phyloP scores from a whole-genome alignment of 1,140 invertebrate species.

The Drosophila mauritiana region DNA sequence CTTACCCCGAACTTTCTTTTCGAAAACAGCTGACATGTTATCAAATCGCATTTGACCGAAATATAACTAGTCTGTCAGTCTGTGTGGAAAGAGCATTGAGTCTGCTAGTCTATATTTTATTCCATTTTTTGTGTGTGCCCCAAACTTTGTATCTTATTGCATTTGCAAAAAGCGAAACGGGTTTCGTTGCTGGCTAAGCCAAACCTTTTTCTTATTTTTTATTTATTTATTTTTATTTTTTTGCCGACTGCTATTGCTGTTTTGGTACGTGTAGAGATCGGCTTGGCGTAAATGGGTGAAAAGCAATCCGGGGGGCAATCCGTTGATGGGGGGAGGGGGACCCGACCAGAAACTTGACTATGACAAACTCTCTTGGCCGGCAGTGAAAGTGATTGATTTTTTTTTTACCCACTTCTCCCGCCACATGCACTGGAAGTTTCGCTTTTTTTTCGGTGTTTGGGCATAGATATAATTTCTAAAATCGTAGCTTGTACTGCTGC shows the following conservation, averaged over 20 bases:
- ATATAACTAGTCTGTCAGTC: conserved; percentile 10
- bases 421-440: conserved; percentile 57
- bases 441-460: conserved; percentile 51
- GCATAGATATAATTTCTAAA: conserved; percentile 62
- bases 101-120: background rate
- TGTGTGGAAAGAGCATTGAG: conserved; percentile 10
- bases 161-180: conserved; percentile 59
- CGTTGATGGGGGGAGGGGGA: conserved; percentile 5
- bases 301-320: conserved; percentile 36
- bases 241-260: conserved; percentile 1
- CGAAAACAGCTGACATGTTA: background rate
- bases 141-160: conserved; percentile 56
- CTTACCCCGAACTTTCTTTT: background rate
- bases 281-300: conserved; percentile 68
- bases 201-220: conserved; percentile 29
- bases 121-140: background rate
- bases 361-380: conserved; percentile 57
- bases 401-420: conserved; percentile 25
- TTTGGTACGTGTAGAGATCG: conserved; percentile 64
- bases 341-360: conserved; percentile 41
- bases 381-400: conserved; percentile 81
- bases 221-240: no score
- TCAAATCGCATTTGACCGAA: conserved; percentile 28
- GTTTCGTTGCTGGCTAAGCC: conserved; percentile 51
- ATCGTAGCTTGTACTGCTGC: conserved; percentile 8